Evolutionary conservation across 2,113 vertebrate species (phyloP).

Genomic region (Strix uralensis): DNA sequence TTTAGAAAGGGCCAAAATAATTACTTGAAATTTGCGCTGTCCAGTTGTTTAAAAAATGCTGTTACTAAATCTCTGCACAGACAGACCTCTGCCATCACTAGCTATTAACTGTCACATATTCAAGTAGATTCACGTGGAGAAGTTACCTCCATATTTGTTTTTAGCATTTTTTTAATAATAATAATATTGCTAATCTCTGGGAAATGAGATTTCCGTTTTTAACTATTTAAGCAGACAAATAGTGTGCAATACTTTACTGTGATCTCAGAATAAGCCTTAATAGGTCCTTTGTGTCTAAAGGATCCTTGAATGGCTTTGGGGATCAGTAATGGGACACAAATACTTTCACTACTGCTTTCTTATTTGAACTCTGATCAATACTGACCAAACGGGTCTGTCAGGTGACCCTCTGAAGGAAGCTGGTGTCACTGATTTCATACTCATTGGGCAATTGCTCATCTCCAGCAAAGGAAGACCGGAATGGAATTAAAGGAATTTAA

Average conservation of each 20-base stretch:
- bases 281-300: constrained; percentile 8
- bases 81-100: neutral
- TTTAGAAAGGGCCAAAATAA: neutral
- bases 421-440: neutral
- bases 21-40: neutral
- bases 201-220: constrained; percentile 1
- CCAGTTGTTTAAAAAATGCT: neutral
- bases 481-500: neutral
- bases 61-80: neutral
- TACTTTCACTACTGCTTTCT: constrained; percentile 1
- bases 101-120: neutral
- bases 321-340: neutral
- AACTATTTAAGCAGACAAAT: constrained; percentile 16
- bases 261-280: constrained; percentile 44
- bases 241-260: constrained; percentile 33
- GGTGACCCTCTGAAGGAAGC: neutral
- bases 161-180: constrained; percentile 33
- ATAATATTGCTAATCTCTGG: constrained; percentile 6
- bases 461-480: neutral
- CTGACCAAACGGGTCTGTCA: neutral
- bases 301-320: constrained; percentile 26
- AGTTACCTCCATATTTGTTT: constrained; percentile 34
- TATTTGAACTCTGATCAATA: neutral
- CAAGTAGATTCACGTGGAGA: neutral
- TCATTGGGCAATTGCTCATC: neutral